Evolutionary conservation across 2,797 vertebrate genomes (phyloP), one percentile per base, ranked within the genome.

Genomic region (Aythya fuligula): DNA sequence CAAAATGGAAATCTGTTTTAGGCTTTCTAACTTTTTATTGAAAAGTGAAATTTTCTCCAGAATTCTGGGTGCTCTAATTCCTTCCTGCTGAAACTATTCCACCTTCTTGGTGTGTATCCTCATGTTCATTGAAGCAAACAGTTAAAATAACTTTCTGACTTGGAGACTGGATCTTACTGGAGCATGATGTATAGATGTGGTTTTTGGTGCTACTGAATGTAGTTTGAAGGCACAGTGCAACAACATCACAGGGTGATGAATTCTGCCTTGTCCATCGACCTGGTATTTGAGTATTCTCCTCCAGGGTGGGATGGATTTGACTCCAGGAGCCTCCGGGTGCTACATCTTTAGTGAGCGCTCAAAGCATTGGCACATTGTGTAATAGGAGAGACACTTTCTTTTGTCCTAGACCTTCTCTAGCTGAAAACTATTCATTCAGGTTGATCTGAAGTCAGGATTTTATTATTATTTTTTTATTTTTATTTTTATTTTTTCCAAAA

Each of bases 161-260:
- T 0, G 0, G 20, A 71, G 41, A 21, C 9, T 89, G 81, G 53
- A 64, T 8, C 16, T 72, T 51, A 25, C 56, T 43, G 34, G 17
- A 76, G 9, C 0, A 1, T 11, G 49, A 5, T 0, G 0, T 22
- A 8, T 0, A 0, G 39, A 9, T 47, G 54, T 72, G 22, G 20
- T 6, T 19, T 78, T 25, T 56, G 24, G 13, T 39, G 32, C 19
- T 47, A 11, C 9, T 10, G 12, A 47, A 58, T 21, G 3, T 51
- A 49, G 47, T 49, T 49, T 49, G 0, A 38, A 51, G 24, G 9
- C 1, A 4, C 5, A 18, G 17, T 34, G 27, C 41, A 66, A 6
- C 6, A 45, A 2, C 25, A 76, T 10, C 1, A 0, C 17, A 25
- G 17, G 13, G 32, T 39, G n/a, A 45, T 20, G 7, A 73, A 2